phyloP scores from a whole-genome alignment of 2,113 vertebrate genomes.

The Gobius niger region DNA sequence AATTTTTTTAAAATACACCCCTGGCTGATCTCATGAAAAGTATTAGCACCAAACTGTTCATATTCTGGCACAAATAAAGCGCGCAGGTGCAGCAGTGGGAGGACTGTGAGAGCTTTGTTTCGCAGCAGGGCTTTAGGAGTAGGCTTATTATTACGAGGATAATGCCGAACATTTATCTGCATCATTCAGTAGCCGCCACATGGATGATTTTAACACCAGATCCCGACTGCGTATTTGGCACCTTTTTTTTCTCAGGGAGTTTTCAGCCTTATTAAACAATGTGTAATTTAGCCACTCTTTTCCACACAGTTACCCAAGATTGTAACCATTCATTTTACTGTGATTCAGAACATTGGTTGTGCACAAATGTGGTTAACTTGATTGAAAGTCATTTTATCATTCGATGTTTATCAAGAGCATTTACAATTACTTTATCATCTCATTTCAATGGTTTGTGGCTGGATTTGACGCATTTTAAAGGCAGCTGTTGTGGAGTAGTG shows the following conservation, averaged over 20 bases:
- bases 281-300: neutral
- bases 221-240: neutral
- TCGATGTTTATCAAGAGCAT: neutral
- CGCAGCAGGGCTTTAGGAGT: conserved; percentile 25
- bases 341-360: neutral
- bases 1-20: conserved; percentile 43
- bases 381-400: neutral
- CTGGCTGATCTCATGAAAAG: conserved; percentile 2
- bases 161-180: conserved; percentile 16
- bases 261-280: neutral
- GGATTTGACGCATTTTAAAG: neutral
- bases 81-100: conserved; percentile 41
- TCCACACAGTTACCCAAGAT: neutral
- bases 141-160: conserved; percentile 18
- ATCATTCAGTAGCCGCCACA: conserved; percentile 9
- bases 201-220: conserved; percentile 9
- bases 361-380: neutral
- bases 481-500: too few species aligned
- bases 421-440: neutral
- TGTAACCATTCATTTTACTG: neutral
- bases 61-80: conserved; percentile 33
- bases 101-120: conserved; percentile 33
- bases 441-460: neutral
- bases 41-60: conserved; percentile 34
- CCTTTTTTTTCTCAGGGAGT: neutral